Percentiles rank a stretch among this genome's conserved stretches.
These are phyloP conservation scores for Trinectes maculatus DNA, from an alignment of 2,113 vertebrate genomes.

Conservation along the genomic window DNA sequence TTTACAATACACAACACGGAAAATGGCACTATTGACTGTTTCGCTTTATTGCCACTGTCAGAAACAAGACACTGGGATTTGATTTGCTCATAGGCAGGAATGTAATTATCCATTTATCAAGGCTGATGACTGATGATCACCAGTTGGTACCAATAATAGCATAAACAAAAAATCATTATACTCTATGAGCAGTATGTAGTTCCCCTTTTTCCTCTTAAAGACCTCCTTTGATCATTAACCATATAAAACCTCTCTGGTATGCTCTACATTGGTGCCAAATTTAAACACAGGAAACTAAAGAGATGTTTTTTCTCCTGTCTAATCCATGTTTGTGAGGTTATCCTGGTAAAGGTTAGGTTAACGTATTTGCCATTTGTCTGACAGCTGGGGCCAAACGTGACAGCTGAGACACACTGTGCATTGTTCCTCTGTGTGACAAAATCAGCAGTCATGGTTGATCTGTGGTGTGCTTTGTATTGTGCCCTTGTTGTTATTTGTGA, in stretches of 20 bases:
- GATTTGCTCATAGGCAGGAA: not conserved
- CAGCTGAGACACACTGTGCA: constrained; percentile 52
- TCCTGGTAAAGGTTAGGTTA: constrained; percentile 13
- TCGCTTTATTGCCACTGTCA: too few relatives aligned
- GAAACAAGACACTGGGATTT: not conserved
- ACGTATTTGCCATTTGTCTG: constrained; percentile 35
- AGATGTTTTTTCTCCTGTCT: not conserved
- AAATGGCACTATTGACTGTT: not conserved
- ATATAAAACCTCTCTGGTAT: not conserved
- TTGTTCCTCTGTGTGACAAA: constrained; percentile 57
- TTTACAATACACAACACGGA: not conserved
- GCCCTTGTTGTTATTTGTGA: constrained; percentile 11
- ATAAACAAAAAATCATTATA: not conserved
- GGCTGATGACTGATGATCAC: not conserved
- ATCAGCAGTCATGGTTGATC: constrained; percentile 16
- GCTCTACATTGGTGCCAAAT: not conserved
- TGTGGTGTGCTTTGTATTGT: constrained; percentile 9
- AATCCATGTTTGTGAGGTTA: not conserved
- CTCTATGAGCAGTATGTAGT: not conserved
- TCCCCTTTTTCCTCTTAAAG: not conserved
- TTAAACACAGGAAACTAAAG: not conserved
- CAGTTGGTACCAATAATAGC: not conserved
- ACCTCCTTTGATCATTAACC: not conserved
- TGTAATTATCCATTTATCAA: not conserved
- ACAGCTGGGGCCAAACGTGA: constrained; percentile 46